phyloP scores from a whole-genome alignment of 2,888 invertebrate species.

The Notocelia uddmanniana region DNA sequence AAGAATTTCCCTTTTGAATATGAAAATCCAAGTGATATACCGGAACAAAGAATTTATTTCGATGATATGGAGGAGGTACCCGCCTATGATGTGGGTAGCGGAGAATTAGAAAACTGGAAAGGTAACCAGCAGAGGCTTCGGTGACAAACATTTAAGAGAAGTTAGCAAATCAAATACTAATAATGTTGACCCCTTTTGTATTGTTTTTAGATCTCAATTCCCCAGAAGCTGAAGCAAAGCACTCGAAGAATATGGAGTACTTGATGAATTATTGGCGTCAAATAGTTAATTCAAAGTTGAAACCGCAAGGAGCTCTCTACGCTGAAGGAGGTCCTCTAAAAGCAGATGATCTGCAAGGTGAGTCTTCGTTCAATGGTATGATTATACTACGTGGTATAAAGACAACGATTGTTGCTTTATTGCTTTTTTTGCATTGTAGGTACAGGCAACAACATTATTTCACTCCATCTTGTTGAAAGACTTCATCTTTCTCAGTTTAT shows the following conservation, averaged over 20 bases:
- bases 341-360: slow-evolving; percentile 74
- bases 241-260: slow-evolving; percentile 77
- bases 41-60: slow-evolving; percentile 85
- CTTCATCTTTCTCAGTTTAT: slow-evolving; percentile 60
- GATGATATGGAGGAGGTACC: slow-evolving; percentile 81
- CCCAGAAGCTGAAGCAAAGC: slow-evolving; percentile 51
- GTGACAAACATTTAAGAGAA: background rate
- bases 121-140: slow-evolving; percentile 57
- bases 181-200: slow-evolving; percentile 6
- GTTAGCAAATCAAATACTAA: background rate
- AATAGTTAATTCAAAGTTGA: slow-evolving; percentile 67
- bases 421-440: slow-evolving; percentile 72
- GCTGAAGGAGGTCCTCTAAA: slow-evolving; percentile 79
- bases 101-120: slow-evolving; percentile 72
- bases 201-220: slow-evolving; percentile 41
- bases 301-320: slow-evolving; percentile 70
- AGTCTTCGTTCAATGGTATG: slow-evolving; percentile 48
- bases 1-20: slow-evolving; percentile 83
- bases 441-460: slow-evolving; percentile 62
- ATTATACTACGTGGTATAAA: slow-evolving; percentile 49
- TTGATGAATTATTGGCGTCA: slow-evolving; percentile 77
- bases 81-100: slow-evolving; percentile 74
- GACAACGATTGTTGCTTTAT: slow-evolving; percentile 70
- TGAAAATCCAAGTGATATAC: slow-evolving; percentile 75
- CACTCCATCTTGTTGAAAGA: slow-evolving; percentile 62